Conservation (phyloP, 2,797 vertebrate species). For the Bucorvus abyssinicus region DNA sequence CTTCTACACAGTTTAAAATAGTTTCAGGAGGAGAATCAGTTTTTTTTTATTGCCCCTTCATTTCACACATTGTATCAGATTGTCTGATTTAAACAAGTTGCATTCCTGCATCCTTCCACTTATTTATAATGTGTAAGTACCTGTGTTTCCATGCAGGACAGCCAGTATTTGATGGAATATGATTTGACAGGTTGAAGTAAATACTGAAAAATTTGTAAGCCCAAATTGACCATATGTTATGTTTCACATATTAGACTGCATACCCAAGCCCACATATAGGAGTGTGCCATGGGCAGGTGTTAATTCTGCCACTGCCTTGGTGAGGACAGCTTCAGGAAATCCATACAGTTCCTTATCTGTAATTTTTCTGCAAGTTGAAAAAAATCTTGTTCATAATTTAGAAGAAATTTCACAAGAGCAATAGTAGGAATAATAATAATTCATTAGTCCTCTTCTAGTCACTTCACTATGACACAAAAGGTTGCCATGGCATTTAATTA, state of each 20-base stretch:
- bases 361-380: neutral
- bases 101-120: neutral
- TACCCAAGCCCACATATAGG: neutral
- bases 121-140: neutral
- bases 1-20: neutral
- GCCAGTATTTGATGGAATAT: neutral
- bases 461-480: neutral
- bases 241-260: neutral
- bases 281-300: neutral
- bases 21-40: neutral
- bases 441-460: neutral
- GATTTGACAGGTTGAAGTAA: neutral
- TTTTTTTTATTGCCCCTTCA: neutral
- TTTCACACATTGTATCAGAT: neutral
- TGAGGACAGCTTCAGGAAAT: neutral
- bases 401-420: fast-evolving
- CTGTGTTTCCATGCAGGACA: neutral
- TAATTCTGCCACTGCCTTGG: neutral
- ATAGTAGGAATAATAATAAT: neutral
- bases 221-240: neutral
- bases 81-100: neutral
- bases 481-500: neutral
- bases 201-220: neutral
- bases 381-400: neutral
- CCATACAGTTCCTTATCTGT: neutral